Conservation (phyloP, 2,888 invertebrate genomes). For the Dilophus febrilis region DNA sequence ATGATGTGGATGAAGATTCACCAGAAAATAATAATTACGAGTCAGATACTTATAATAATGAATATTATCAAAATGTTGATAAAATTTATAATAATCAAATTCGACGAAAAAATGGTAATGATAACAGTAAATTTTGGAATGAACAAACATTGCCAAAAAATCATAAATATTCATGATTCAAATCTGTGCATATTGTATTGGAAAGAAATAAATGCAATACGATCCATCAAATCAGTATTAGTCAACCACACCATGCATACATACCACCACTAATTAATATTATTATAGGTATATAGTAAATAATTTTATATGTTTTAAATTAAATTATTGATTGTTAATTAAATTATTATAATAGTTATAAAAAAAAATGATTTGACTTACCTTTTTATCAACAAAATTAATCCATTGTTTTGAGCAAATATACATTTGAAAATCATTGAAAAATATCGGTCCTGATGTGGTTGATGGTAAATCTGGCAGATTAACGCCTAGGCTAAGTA, state of each 20-base stretch:
- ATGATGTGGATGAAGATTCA: background rate
- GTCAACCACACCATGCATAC: too few species aligned
- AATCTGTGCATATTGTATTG: too few species aligned
- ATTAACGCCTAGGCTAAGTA: slow-evolving; percentile 25
- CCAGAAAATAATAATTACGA: background rate
- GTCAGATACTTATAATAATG: background rate
- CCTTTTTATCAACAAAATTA: slow-evolving; percentile 34
- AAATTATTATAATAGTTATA: slow-evolving; percentile 5
- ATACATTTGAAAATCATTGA: slow-evolving; percentile 40
- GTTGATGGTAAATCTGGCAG: slow-evolving; percentile 35
- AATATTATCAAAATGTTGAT: too few species aligned
- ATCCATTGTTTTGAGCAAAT: slow-evolving; percentile 37
- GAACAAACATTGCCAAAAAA: slow-evolving; percentile 8
- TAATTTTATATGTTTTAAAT: too few species aligned
- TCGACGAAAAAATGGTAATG: background rate
- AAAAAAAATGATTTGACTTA: slow-evolving; percentile 17
- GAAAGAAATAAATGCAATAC: background rate
- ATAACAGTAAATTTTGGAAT: slow-evolving; percentile 5
- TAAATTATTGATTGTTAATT: too few species aligned
- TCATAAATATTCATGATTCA: slow-evolving; percentile 5
- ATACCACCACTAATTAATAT: too few species aligned
- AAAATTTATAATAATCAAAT: too few species aligned
- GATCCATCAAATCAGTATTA: too few species aligned
- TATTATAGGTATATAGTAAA: too few species aligned
- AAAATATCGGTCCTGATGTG: slow-evolving; percentile 37